phyloP scores from a whole-genome alignment of 1,140 invertebrate genomes.

The Drosophila sturtevanti region DNA sequence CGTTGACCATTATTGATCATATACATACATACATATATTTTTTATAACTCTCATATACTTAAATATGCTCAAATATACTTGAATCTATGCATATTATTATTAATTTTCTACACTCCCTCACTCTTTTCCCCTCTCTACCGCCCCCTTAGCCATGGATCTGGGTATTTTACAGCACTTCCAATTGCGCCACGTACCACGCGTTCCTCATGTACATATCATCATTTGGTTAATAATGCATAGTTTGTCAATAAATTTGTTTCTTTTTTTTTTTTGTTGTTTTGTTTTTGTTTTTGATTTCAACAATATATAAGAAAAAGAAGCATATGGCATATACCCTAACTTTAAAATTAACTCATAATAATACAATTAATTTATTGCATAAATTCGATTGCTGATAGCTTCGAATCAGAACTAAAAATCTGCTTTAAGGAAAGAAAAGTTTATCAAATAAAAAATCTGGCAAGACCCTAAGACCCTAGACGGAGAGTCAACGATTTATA shows the following conservation, averaged over 20 bases:
- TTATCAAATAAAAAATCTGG: too few species aligned
- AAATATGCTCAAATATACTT: conserved; percentile 34
- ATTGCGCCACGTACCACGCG: conserved; percentile 61
- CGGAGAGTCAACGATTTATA: not conserved
- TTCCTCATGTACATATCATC: conserved; percentile 74
- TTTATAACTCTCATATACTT: not conserved
- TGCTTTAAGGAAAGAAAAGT: too few species aligned
- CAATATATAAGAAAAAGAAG: not conserved
- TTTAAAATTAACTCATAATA: too few species aligned
- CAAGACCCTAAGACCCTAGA: too few species aligned
- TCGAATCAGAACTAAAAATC: too few species aligned
- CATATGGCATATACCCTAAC: not conserved
- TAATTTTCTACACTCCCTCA: conserved; percentile 55
- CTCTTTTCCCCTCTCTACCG: not conserved
- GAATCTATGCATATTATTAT: conserved; percentile 65
- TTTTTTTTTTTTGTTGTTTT: conserved; percentile 25
- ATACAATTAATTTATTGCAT: too few species aligned
- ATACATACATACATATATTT: not conserved
- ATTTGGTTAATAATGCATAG: conserved; percentile 78
- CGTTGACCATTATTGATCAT: conserved; percentile 64
- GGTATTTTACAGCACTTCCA: conserved; percentile 71
- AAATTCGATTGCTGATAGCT: too few species aligned
- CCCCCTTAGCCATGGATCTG: conserved; percentile 39
- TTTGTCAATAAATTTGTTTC: conserved; percentile 77
- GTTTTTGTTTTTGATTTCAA: conserved; percentile 35